phyloP scores from a whole-genome alignment of 2,888 invertebrate species.

The Conus canariensis region DNA sequence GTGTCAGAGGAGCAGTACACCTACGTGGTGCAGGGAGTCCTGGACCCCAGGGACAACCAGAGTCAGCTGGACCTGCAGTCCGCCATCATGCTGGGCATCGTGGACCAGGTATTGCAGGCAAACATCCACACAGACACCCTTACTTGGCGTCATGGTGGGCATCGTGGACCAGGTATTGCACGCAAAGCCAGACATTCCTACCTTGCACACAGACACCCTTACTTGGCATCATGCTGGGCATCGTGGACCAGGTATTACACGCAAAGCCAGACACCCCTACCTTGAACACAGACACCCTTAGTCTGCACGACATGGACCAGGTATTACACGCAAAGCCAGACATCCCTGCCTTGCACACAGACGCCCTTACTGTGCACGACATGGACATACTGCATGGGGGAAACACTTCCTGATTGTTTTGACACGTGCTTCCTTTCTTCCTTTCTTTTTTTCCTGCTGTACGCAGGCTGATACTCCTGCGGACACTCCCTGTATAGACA shows the following conservation, averaged over 20 bases:
- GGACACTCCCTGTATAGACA: too few species aligned
- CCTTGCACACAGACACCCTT: too few species aligned
- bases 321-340: neutral
- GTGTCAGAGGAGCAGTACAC: slow-evolving; percentile 74
- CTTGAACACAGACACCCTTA: too few species aligned
- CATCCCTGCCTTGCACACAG: too few species aligned
- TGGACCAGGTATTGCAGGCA: slow-evolving; percentile 57
- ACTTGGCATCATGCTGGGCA: slow-evolving; percentile 59
- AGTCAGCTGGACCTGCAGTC: slow-evolving; percentile 67
- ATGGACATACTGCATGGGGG: slow-evolving; percentile 54
- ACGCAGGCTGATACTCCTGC: too few species aligned
- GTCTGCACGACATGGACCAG: too few species aligned
- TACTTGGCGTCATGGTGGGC: slow-evolving; percentile 58
- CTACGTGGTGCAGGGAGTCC: slow-evolving; percentile 67
- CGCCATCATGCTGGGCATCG: slow-evolving; percentile 69
- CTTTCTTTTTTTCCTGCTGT: too few species aligned
- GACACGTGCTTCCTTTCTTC: too few species aligned
- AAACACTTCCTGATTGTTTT: too few species aligned
- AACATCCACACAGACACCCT: too few species aligned
- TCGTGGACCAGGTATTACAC: slow-evolving; percentile 62
- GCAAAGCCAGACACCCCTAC: too few species aligned
- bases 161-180: too few species aligned
- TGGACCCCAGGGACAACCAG: slow-evolving; percentile 61
- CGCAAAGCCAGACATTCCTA: neutral
- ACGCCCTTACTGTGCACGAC: slow-evolving; percentile 49